These are phyloP conservation scores for Artemia franciscana DNA, from an alignment of 1,140 invertebrate species.

Conservation along the genomic window DNA sequence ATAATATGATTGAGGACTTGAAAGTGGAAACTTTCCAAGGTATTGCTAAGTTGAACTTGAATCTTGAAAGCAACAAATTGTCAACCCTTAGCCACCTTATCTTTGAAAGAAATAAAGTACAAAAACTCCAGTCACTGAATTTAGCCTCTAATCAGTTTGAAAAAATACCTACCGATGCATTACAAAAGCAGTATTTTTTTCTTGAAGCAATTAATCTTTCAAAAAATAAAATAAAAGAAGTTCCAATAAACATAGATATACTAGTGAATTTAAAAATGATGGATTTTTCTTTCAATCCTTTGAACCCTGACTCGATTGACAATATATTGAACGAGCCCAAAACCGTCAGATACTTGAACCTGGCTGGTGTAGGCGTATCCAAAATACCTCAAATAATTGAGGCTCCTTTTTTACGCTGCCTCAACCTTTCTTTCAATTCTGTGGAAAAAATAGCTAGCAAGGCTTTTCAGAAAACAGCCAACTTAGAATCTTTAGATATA, in stretches of 20 bases:
- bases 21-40: slow-evolving; percentile 60
- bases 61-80: slow-evolving; percentile 47
- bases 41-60: slow-evolving; percentile 44
- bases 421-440: slow-evolving; percentile 60
- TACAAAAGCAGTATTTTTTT: slow-evolving; percentile 59
- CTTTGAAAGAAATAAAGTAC: slow-evolving; percentile 49
- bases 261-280: slow-evolving; percentile 66
- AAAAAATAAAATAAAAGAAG: slow-evolving; percentile 43
- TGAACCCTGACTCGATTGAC: slow-evolving; percentile 40
- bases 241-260: slow-evolving; percentile 56
- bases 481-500: slow-evolving; percentile 49
- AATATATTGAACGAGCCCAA: slow-evolving; percentile 67
- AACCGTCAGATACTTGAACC: slow-evolving; percentile 50
- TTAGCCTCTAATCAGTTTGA: slow-evolving; percentile 49
- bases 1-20: slow-evolving; percentile 46
- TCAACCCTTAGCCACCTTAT: slow-evolving; percentile 51
- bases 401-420: slow-evolving; percentile 52
- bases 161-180: slow-evolving; percentile 43
- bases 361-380: slow-evolving; percentile 49
- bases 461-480: slow-evolving; percentile 44
- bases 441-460: slow-evolving; percentile 35
- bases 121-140: slow-evolving; percentile 56
- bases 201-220: slow-evolving; percentile 52
- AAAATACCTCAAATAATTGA: slow-evolving; percentile 38
- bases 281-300: slow-evolving; percentile 61